Percentiles rank a stretch among this genome's conserved stretches.
phyloP scores from a whole-genome alignment of 2,888 invertebrate genomes.

The Azorinus chamasolen region DNA sequence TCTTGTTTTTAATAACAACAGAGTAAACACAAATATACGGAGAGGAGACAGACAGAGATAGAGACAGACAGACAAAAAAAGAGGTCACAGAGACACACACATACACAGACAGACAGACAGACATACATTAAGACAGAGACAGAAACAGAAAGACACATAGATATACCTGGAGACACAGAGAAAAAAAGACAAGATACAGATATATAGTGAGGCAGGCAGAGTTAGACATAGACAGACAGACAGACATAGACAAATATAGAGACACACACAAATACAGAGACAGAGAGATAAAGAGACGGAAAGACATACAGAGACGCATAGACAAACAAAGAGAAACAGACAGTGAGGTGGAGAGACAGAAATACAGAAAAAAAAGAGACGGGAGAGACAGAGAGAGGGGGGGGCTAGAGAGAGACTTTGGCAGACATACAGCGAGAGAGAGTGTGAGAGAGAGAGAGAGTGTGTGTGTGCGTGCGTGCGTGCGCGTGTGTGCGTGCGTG shows the following conservation, averaged over 20 bases:
- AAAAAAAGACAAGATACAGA: too few species aligned
- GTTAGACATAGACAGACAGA: constrained; percentile 3
- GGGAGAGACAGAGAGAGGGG: not conserved
- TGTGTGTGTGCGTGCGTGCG: constrained; percentile 8
- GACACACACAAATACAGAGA: not conserved
- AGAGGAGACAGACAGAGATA: not conserved
- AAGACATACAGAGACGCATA: not conserved
- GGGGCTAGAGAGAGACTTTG: not conserved
- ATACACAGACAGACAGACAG: constrained; percentile 1
- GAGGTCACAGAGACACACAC: not conserved
- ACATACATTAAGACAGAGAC: too few species aligned
- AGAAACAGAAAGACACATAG: too few species aligned
- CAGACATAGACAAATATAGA: not conserved
- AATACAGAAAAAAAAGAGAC: constrained; percentile 6
- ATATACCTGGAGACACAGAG: too few species aligned
- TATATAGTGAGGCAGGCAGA: too few species aligned
- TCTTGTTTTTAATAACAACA: too few species aligned
- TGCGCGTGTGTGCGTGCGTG: constrained; percentile 7
- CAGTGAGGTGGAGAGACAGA: constrained; percentile 15
- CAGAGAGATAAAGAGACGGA: not conserved
- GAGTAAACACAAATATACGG: too few species aligned
- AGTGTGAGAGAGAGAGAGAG: constrained; percentile 17
- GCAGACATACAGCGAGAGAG: constrained; percentile 2
- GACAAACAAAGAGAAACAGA: not conserved
- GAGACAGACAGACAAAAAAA: not conserved